Base-by-base conservation (phyloP, 2,797 vertebrate genomes). In the Loris lydekkerianus region DNA sequence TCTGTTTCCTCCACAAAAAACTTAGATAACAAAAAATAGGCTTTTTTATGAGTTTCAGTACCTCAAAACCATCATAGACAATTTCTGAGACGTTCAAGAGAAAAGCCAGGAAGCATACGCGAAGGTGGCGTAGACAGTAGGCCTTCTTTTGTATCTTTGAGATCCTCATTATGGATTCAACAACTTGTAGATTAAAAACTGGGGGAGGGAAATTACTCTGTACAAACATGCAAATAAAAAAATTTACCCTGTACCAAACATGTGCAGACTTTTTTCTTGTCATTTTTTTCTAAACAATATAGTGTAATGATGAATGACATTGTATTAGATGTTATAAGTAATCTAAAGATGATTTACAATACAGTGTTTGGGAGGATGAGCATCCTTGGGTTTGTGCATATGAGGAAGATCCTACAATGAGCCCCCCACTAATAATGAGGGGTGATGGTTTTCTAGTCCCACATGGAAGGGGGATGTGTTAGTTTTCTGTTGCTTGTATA, bases 391-490 rank as follows among this genome's bases (percentile, higher is more conserved):
- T 23, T 53, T 56, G 31, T n/a, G 20, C 18, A 18, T 56, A n/a
- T 5, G 2, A 7, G 18, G 15, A 29, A 53, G 18, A 18, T n/a
- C 75, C 75, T 21, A 20, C 18, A 13, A 53, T 29, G 5, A 76
- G 10, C 29, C 46, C 46, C 31, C 49, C 20, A 14, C 10, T 10
- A 14, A 34, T 53, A 56, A 18, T 13, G 18, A 56, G 10, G 10
- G 49, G n/a, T 20, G 5, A 4, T 49, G n/a, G 7, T 27, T 2
- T 63, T 21, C 25, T 13, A 67, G 87, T 2, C 14, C 17, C 20
- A 9, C 27, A 1, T 2, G 10, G 9, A 76, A 9, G 25, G 40
- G 6, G 11, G 14, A 2, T 8, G 34, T 0, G 0, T 23, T 63
- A 10, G 17, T 10, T 27, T 34, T 46, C 70, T 14, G 4, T 10